Conservation (phyloP, 1,140 invertebrate species). For the Pseudoatta argentina region DNA sequence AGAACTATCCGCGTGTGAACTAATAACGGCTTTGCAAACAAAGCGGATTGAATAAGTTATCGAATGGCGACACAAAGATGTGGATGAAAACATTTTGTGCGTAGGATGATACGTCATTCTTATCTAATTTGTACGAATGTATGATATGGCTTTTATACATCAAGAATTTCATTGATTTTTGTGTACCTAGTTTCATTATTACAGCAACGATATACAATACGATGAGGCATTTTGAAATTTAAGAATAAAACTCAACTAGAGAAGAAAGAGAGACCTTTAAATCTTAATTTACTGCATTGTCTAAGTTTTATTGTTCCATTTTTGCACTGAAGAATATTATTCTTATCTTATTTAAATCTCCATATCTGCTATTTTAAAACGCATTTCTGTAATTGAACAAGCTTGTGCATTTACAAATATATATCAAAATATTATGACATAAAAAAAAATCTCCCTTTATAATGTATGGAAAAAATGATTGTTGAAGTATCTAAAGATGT, state of each 20-base stretch:
- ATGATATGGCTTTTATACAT: not conserved
- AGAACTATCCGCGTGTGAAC: not conserved
- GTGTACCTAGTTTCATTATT: not conserved
- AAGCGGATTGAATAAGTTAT: conserved; percentile 34
- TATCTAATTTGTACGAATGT: not conserved
- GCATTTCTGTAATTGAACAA: not conserved
- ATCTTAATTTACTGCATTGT: no score
- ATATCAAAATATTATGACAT: not conserved
- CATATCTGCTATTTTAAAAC: not conserved
- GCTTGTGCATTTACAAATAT: not conserved
- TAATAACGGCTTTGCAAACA: conserved; percentile 37
- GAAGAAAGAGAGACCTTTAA: not conserved
- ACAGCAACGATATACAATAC: no score
- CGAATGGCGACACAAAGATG: not conserved
- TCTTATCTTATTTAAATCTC: not conserved
- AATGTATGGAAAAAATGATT: no score
- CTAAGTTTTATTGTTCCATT: not conserved
- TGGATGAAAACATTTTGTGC: not conserved
- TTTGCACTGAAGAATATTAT: not conserved
- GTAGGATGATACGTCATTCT: not conserved
- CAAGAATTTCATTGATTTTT: not conserved
- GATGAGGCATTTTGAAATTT: not conserved
- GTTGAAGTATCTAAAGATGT: no score
- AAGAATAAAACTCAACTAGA: not conserved
- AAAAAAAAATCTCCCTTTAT: not conserved